Base-by-base conservation (phyloP, 37 sponge, comb jelly and placozoan species). In the Dysidea cf. avara region DNA sequence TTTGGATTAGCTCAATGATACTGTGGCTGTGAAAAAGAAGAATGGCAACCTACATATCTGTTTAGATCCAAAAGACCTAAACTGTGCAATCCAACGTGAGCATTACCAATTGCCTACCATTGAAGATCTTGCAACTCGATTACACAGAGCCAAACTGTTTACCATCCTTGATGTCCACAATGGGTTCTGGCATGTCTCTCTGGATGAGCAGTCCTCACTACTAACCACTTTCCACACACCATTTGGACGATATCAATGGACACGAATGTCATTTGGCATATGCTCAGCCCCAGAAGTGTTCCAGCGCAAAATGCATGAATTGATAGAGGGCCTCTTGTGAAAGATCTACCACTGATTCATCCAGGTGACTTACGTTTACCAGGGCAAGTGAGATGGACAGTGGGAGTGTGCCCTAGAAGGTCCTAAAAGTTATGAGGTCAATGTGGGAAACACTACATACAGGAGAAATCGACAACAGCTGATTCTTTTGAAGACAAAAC, bases 51-150 rank as follows among this genome's bases (percentile, higher is more conserved):
- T 82, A 16, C 46, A 76, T 39, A 34, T 82, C 38, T 82, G 83
- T 53, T 4, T 75, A 17, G 76, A 82, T 53, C 83, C 75, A 20
- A 24, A 40, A 39, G 68, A 76, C 30, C 83, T 82, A 36, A 74
- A 82, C 58, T 6, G 25, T 36, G 67, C 83, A 17, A 64, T 82
- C 39, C 22, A 38, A 33, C 51, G 83, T 28, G 49, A 69, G 21
- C 80, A 79, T 34, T 69, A 49, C 48, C 62, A 51, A 16, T 53
- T 39, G 28, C 70, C 71, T 2, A 66, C 70, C 21, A 46, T 66
- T 17, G 69, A 79, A 39, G 80, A 79, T 21, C 21, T 79, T 18
- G 21, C 56, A 31, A 37, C 69, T n/a, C n/a, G 29, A 18, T 25
- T 79, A 50, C 14, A 24, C 37, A 51, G 36, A 69, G 53, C 70